These are phyloP conservation scores for Percina caprodes DNA, from an alignment of 2,113 vertebrate species.

Conservation along the genomic window DNA sequence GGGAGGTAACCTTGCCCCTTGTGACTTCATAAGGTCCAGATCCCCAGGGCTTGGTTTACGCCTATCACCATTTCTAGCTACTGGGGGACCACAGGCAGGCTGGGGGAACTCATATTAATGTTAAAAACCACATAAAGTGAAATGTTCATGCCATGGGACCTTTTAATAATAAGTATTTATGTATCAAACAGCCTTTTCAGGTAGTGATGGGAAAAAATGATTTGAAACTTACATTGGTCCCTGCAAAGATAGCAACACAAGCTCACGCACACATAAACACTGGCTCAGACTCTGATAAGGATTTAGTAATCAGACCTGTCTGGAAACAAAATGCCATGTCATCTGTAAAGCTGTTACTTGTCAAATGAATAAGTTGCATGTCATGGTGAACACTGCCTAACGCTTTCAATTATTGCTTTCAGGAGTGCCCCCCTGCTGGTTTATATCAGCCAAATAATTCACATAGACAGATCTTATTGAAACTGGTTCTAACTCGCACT, in stretches of 20 bases:
- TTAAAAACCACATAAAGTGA: too few relatives aligned
- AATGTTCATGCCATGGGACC: too few relatives aligned
- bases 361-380: constrained; percentile 21
- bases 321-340: constrained; percentile 26
- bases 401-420: background rate
- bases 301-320: constrained; percentile 39
- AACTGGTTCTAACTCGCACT: background rate
- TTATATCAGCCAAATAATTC: background rate
- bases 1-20: too few relatives aligned
- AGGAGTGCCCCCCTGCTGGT: background rate
- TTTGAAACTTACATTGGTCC: background rate
- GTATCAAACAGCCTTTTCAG: background rate
- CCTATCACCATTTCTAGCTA: too few relatives aligned
- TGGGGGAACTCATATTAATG: too few relatives aligned
- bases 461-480: background rate
- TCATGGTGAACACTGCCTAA: constrained; percentile 13
- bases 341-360: constrained; percentile 21
- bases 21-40: too few relatives aligned
- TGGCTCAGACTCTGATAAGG: constrained; percentile 9
- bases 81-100: too few relatives aligned
- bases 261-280: background rate
- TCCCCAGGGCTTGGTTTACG: too few relatives aligned
- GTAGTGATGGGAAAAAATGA: background rate
- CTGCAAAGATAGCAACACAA: background rate
- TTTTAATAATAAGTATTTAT: too few relatives aligned